Evolutionary conservation across 1,140 invertebrate species (phyloP), one percentile per base, ranked within the genome.

Genomic region (Heliconius hermathena): DNA sequence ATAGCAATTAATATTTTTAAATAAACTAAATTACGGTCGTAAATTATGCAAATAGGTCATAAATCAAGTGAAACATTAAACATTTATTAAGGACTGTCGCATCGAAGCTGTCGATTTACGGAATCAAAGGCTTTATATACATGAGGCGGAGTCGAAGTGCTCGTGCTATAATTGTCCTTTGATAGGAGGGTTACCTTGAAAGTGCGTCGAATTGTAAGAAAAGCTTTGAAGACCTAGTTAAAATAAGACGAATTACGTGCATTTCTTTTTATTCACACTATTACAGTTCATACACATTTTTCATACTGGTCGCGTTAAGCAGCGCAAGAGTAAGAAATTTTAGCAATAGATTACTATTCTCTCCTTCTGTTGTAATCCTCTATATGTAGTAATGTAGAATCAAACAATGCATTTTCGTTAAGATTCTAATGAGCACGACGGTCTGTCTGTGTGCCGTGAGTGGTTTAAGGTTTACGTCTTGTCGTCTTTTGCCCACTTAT

Each of bases 11-110:
- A 52, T 52, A 20, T 52, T 66, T 26, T 66, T 66, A 66, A 66
- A 26, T 66, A 66, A 66, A 66, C 3, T 11, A 16, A 66, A 66
- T 29, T 29, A 4, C 11, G 11, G 13, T 29, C 26, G 11, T 66
- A 66, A 16, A 66, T 66, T 66, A 16, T 29, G 60, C 26, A 26
- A 66, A 66, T 66, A 66, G 26, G 60, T 66, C 26, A 66, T 66
- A 66, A 66, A 66, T 66, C 22, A 66, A 66, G 60, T 66, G 60
- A 29, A 26, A 66, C n/a, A 66, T 66, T 66, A 29, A 66, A 29
- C 60, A 26, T 66, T 29, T 13, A 66, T 29, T 13, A 16, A 26
- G 11, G 60, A 3, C 9, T 8, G 11, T 26, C 22, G 22, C 9
- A 13, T 66, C 22, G 22, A 11, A 66, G 57, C 9, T 66, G 13